phyloP scores from a whole-genome alignment of 2,113 vertebrate species.

The Henicopernis longicauda region DNA sequence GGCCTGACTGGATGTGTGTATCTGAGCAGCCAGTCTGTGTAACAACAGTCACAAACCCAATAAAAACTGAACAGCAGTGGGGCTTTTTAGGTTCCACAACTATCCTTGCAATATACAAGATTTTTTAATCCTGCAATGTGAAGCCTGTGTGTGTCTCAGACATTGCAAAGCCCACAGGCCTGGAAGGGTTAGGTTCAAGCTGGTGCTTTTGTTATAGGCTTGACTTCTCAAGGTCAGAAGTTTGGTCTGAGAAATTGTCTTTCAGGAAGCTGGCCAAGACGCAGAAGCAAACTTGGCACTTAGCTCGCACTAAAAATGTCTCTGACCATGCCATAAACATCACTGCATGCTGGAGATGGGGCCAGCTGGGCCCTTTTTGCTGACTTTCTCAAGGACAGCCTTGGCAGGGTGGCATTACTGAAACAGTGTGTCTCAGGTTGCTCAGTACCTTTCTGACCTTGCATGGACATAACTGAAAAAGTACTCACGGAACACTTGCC shows the following conservation, averaged over 20 bases:
- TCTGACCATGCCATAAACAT: conserved; percentile 23
- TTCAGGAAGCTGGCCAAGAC: not conserved
- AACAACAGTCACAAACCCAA: not conserved
- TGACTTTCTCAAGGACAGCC: not conserved
- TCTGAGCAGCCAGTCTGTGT: not conserved
- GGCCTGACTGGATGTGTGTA: not conserved
- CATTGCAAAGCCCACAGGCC: not conserved
- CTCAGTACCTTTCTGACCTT: not conserved
- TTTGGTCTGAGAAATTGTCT: not conserved
- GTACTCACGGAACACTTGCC: not conserved
- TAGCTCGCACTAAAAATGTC: not conserved
- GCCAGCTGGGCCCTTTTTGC: not conserved
- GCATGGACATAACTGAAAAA: not conserved
- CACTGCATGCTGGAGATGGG: not conserved
- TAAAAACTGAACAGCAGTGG: not conserved
- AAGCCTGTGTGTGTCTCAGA: not conserved
- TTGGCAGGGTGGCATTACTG: not conserved
- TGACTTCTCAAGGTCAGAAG: not conserved
- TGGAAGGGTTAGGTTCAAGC: not conserved
- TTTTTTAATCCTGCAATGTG: not conserved
- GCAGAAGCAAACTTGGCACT: not conserved
- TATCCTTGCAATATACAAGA: not conserved
- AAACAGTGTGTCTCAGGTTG: not conserved
- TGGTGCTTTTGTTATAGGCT: not conserved
- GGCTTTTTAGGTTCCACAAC: not conserved